Evolutionary conservation across 1,140 invertebrate genomes (phyloP).

Genomic region (Episyrphus balteatus): DNA sequence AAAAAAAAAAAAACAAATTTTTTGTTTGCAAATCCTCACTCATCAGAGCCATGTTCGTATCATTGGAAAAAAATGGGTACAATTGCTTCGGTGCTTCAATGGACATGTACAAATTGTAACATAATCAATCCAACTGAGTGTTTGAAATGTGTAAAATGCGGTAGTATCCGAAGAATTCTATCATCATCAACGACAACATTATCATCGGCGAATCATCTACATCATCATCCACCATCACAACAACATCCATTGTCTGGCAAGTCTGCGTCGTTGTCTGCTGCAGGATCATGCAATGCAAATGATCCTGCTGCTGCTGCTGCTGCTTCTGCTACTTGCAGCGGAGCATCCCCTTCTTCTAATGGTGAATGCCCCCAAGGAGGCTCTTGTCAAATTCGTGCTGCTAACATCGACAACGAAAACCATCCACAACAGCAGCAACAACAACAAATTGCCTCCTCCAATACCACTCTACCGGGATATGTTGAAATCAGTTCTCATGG

Average conservation of each 20-base stretch:
- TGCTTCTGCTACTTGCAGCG: too few species aligned
- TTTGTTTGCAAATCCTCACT: too few species aligned
- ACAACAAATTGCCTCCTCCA: background rate
- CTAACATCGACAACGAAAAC: slow-evolving; percentile 16
- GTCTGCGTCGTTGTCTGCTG: background rate
- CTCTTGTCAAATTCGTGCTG: background rate
- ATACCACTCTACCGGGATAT: slow-evolving; percentile 2
- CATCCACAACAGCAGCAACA: slow-evolving; percentile 16
- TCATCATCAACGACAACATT: slow-evolving; percentile 25
- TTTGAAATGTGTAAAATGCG: slow-evolving; percentile 68
- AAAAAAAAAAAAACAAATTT: too few species aligned
- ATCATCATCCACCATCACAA: background rate
- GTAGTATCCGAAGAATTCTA: slow-evolving; percentile 42
- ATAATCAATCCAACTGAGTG: slow-evolving; percentile 76
- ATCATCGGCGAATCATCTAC: slow-evolving; percentile 6
- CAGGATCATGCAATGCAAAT: background rate
- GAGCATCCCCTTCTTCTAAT: too few species aligned
- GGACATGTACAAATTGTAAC: slow-evolving; percentile 75
- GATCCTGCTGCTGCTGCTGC: too few species aligned
- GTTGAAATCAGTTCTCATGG: slow-evolving; percentile 5
- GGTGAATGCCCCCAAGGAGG: too few species aligned
- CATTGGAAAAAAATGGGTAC: slow-evolving; percentile 53
- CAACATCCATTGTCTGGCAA: background rate
- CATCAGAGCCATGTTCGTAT: slow-evolving; percentile 3
- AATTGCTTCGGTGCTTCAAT: slow-evolving; percentile 80